Evolutionary conservation across 2,113 vertebrate species (phyloP), one percentile per base, ranked within the genome.

Genomic region (Nycticebus coucang): DNA sequence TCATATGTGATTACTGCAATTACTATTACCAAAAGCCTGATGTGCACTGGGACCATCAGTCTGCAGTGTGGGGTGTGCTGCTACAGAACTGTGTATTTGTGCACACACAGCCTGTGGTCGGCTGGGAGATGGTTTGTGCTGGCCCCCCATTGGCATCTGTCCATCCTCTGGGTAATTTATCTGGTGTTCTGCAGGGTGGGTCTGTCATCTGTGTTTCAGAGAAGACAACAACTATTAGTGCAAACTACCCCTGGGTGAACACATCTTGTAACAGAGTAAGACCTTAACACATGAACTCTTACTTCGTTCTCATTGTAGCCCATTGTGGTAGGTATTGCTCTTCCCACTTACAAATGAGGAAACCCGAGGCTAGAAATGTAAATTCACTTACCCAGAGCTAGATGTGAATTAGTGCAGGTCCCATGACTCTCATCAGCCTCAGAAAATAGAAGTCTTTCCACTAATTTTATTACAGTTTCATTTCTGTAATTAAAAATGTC

Each of bases 401-500:
- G 50, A 79, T 0, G 2, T 6, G 57, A 94, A 78, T 45, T 55
- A 59, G 69, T 8, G 59, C 18, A 64, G 72, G 5, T 74, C 50
- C 55, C 64, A 30, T 1, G 22, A 79, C 78, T 87, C 87, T 57
- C 71, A 21, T 84, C 64, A 45, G 45, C n/a, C 50, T 92, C 53
- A 75, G 87, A 81, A 91, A 94, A 50, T 0, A 80, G 26, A 68
- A 89, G 53, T 33, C 53, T 64, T 80, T 8, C 28, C 26, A 59
- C 53, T 7, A 22, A 13, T 37, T 68, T 75, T n/a, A 92, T 11
- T n/a, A 28, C 1, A 18, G 37, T 74, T 22, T 88, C 18, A 68
- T 60, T 83, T 78, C 78, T 62, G 33, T 84, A 93, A 93, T 93
- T 96, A 96, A 87, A 95, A 64, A 50, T 83, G 37, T 79, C 81